These are phyloP conservation scores for Holothuria glaberrima DNA, from an alignment of 35 echinoderm and acorn worm species.

Conservation along the genomic window DNA sequence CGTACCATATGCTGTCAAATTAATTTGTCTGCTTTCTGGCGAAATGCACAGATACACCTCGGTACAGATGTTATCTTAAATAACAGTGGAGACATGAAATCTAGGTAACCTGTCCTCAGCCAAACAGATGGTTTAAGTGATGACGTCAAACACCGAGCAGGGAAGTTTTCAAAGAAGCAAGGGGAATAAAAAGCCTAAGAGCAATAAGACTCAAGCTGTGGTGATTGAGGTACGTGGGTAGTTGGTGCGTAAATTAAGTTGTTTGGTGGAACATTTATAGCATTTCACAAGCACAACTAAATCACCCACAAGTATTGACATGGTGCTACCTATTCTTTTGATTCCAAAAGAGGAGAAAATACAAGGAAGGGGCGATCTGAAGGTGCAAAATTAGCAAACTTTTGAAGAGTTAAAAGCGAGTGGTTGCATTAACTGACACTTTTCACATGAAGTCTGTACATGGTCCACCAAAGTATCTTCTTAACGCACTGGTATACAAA, in stretches of 20 bases:
- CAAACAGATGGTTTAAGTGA: conserved; percentile 44
- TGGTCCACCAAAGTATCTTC: too few species aligned
- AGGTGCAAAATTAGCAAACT: too few species aligned
- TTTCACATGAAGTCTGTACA: too few species aligned
- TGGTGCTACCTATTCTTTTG: too few species aligned
- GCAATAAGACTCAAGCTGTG: conserved; percentile 21
- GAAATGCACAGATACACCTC: conserved; percentile 40
- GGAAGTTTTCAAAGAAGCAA: neutral
- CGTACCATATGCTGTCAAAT: conserved; percentile 45
- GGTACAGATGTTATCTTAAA: conserved; percentile 41
- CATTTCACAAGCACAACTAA: conserved; percentile 27
- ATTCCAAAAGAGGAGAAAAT: too few species aligned
- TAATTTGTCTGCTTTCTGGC: conserved; percentile 13
- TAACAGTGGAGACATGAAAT: conserved; percentile 37
- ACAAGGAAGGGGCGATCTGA: too few species aligned
- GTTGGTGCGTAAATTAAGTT: conserved; percentile 36
- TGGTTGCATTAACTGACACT: too few species aligned
- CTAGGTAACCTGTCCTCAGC: conserved; percentile 38
- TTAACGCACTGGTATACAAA: too few species aligned
- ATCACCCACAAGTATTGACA: conserved; percentile 17
- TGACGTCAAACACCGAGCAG: conserved; percentile 25
- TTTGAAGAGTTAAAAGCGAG: too few species aligned
- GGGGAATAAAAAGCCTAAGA: neutral
- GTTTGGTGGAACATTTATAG: conserved; percentile 24
- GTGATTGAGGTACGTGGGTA: conserved; percentile 23